These are phyloP conservation scores for Amphipyra tragopoginis DNA, from an alignment of 2,888 invertebrate species.

Conservation along the genomic window DNA sequence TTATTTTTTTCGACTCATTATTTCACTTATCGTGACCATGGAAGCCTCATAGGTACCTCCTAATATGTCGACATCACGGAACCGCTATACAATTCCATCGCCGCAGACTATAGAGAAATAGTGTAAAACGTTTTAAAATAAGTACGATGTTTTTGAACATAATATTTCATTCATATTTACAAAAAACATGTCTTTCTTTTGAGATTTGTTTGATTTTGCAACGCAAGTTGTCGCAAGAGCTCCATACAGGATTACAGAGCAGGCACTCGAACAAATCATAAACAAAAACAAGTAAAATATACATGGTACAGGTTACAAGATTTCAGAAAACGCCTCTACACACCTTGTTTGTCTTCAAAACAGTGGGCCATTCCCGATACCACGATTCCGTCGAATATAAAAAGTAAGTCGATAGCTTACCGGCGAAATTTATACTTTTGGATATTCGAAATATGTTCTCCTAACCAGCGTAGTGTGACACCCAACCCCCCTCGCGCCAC, in stretches of 20 bases:
- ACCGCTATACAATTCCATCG: no score
- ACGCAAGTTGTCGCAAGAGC: slow-evolving; percentile 21
- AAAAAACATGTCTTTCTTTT: no score
- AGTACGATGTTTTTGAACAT: no score
- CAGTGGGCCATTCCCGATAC: slow-evolving; percentile 83
- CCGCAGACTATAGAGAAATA: no score
- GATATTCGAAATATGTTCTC: slow-evolving; percentile 88
- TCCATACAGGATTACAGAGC: slow-evolving; percentile 38
- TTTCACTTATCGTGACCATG: no score
- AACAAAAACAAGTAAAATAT: slow-evolving; percentile 55
- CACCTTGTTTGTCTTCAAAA: slow-evolving; percentile 86
- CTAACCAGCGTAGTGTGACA: slow-evolving; percentile 68
- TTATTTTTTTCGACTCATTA: no score
- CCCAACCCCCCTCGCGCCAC: slow-evolving; percentile 26
- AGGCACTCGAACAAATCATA: slow-evolving; percentile 56
- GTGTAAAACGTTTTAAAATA: no score
- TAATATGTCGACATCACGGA: no score
- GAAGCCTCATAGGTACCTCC: no score
- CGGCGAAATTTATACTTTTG: slow-evolving; percentile 88
- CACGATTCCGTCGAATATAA: slow-evolving; percentile 87
- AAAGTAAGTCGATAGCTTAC: slow-evolving; percentile 90
- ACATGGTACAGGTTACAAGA: slow-evolving; percentile 47
- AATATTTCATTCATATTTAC: no score
- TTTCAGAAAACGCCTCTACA: slow-evolving; percentile 53
- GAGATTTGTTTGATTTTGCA: slow-evolving; percentile 9